Percentiles rank a stretch among this genome's conserved stretches.
Conservation (phyloP, 2,888 invertebrate genomes). For the Heliconius ethilla region DNA sequence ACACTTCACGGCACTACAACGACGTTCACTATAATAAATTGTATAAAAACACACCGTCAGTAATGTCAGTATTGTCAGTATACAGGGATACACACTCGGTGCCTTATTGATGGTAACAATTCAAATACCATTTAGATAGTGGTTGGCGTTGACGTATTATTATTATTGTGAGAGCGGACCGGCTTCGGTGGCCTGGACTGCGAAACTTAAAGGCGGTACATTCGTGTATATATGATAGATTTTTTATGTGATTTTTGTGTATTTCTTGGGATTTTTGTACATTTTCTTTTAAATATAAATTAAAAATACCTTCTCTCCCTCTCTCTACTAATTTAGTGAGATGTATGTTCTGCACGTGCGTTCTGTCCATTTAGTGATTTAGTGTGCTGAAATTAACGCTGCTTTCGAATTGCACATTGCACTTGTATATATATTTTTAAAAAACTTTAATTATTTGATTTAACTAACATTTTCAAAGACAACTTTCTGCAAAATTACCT, state of each 20-base stretch:
- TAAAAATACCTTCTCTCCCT: too few species aligned
- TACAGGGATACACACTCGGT: slow-evolving; percentile 74
- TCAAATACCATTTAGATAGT: slow-evolving; percentile 80
- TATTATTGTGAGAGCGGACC: slow-evolving; percentile 64
- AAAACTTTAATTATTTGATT: too few species aligned
- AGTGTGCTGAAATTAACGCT: too few species aligned
- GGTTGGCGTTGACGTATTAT: slow-evolving; percentile 78
- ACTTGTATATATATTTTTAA: too few species aligned
- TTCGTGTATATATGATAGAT: background rate
- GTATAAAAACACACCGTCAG: slow-evolving; percentile 54
- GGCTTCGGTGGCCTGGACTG: slow-evolving; percentile 26
- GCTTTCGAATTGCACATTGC: too few species aligned
- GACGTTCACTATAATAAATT: slow-evolving; percentile 48
- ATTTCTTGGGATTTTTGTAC: background rate
- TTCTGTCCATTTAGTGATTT: too few species aligned
- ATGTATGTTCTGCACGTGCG: too few species aligned
- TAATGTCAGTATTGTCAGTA: slow-evolving; percentile 50
- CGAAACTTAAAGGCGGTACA: slow-evolving; percentile 19
- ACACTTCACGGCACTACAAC: slow-evolving; percentile 30
- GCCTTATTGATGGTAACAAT: slow-evolving; percentile 80
- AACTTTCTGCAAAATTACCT: too few species aligned
- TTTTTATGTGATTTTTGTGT: background rate
- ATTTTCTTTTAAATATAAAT: too few species aligned
- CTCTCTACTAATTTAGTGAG: too few species aligned
- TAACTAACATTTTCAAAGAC: too few species aligned